Conservation (phyloP, 2,113 vertebrate species). For the Diglossa brunneiventris region DNA sequence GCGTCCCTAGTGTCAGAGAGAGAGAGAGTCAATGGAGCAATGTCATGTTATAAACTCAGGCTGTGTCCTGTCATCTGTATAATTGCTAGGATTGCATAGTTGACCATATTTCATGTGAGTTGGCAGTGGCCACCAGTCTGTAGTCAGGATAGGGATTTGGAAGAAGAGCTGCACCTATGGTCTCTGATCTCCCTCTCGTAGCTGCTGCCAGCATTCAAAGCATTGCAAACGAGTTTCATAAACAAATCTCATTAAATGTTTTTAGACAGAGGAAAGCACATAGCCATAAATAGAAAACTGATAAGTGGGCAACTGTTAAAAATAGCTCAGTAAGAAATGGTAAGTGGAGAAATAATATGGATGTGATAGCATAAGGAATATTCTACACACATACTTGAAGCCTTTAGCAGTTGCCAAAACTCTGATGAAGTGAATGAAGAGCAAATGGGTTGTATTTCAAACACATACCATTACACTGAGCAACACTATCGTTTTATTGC, state of each 20-base stretch:
- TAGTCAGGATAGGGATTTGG: constrained; percentile 8
- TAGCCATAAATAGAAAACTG: constrained; percentile 68
- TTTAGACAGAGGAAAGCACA: constrained; percentile 61
- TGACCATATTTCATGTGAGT: constrained; percentile 14
- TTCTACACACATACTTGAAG: constrained; percentile 39
- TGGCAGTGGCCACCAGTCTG: background rate
- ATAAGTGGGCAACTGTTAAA: constrained; percentile 67
- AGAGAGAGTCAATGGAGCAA: background rate
- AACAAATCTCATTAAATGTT: constrained; percentile 68
- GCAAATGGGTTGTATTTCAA: constrained; percentile 81
- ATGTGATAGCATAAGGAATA: constrained; percentile 69
- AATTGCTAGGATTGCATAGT: background rate
- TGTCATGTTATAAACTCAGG: background rate
- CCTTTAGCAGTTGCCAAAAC: constrained; percentile 59
- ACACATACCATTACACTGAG: constrained; percentile 79
- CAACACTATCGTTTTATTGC: constrained; percentile 71
- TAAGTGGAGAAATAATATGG: constrained; percentile 71
- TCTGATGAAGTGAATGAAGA: constrained; percentile 73
- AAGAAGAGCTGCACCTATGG: constrained; percentile 39
- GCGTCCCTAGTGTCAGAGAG: background rate
- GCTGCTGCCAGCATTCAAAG: constrained; percentile 61
- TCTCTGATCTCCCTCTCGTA: constrained; percentile 44
- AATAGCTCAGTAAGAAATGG: constrained; percentile 73
- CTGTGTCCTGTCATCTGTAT: constrained; percentile 13
- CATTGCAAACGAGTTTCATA: constrained; percentile 62